Percentiles rank a stretch among this genome's conserved stretches.
phyloP scores from a whole-genome alignment of 53 echinoderm and acorn worm genomes.

The Luidia sarsii region DNA sequence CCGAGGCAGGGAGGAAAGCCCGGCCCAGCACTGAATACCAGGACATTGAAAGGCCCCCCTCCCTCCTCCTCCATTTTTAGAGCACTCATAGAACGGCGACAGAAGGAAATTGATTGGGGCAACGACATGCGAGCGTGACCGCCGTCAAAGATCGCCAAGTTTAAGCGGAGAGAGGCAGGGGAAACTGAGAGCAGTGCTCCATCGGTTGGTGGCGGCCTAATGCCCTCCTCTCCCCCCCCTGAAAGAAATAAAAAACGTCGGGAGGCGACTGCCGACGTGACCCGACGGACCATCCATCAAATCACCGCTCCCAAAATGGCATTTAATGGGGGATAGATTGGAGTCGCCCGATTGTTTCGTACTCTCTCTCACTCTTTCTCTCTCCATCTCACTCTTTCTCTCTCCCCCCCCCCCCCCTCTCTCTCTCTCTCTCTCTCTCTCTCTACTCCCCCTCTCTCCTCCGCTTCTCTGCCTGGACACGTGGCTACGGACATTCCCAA shows the following conservation, averaged over 20 bases:
- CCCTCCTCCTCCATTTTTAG: too few relatives aligned
- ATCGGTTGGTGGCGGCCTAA: conserved; percentile 5
- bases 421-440: not conserved
- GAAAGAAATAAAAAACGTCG: too few relatives aligned
- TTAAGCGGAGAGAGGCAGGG: not conserved
- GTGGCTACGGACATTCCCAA: too few relatives aligned
- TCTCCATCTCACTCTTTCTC: not conserved
- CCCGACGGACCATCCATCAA: conserved; percentile 32
- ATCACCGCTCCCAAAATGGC: conserved; percentile 43
- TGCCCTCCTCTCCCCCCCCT: conserved; percentile 14
- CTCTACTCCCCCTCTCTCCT: too few relatives aligned
- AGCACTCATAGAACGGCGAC: too few relatives aligned
- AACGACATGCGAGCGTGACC: conserved; percentile 46
- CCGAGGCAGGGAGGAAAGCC: too few relatives aligned
- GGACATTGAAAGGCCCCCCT: too few relatives aligned
- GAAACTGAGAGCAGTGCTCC: too few relatives aligned
- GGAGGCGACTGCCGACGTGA: conserved; percentile 29
- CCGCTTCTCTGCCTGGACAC: not conserved
- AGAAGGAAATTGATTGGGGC: too few relatives aligned
- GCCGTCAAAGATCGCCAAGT: conserved; percentile 41
- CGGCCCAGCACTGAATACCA: too few relatives aligned
- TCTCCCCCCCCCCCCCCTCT: conserved; percentile 37
- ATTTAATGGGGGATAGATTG: conserved; percentile 59
- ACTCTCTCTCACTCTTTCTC: conserved; percentile 6
- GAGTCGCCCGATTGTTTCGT: conserved; percentile 43